Evolutionary conservation across 2,888 invertebrate species (phyloP), one percentile per base, ranked within the genome.

Genomic region (Esperia sulphurella): DNA sequence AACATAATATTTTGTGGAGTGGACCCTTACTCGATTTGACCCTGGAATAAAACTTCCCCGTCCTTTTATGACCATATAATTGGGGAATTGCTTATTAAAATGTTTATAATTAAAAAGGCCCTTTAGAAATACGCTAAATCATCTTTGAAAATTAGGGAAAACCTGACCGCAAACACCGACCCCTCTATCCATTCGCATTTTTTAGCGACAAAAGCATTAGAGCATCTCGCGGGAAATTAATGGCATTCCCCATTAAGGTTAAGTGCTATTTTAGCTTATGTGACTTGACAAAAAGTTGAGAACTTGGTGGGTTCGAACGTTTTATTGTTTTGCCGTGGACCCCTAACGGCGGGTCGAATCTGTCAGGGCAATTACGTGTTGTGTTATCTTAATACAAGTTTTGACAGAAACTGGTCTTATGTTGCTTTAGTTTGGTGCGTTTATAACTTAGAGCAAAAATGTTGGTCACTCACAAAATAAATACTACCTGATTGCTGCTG

Each of bases 241-340:
- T 79, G 78, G 71, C 69, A 56, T 68, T 62, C 62, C 68, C 79
- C 78, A 82, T 84, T 83, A 82, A 76, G 75, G 80, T 76, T 79
- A 80, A 83, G 82, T 83, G 79, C 75, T 75, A 77, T 79, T 81
- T 81, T 77, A 72, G 76, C 70, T 79, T 72, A 78, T 80, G 75
- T 81, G 78, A 81, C 81, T 82, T 79, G 76, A 69, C 72, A 70
- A 68, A 82, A 82, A 81, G 73, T 77, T 71, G 54, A 54, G 60
- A 79, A 75, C 61, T 79, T 69, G 43, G 57, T 55, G 56, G 58
- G 58, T 62, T 66, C 57, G 52, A 68, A 67, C 61, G 63, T 63
- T 65, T 73, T 74, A 61, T 63, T 67, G 67, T 63, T 61, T 53
- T 53, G 48, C 51, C 48, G 51, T 30, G 48, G 13, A 37, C 28